Percentiles rank a stretch among this genome's conserved stretches.
phyloP scores from a whole-genome alignment of 2,888 invertebrate genomes.

The Rosalia funebris region DNA sequence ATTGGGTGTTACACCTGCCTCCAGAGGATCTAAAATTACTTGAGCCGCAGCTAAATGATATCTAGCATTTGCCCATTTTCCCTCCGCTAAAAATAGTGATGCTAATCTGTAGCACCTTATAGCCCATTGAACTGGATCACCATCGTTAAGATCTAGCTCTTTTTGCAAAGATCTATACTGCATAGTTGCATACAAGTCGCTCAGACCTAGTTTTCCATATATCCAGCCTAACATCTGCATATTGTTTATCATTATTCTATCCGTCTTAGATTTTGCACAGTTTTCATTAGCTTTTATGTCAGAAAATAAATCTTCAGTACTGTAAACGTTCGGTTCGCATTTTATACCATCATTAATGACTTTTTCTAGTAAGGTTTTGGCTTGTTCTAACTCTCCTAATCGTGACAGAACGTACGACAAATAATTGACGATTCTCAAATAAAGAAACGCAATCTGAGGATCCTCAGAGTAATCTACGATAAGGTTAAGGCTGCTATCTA shows the following conservation, averaged over 20 bases:
- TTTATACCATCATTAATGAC: slow-evolving; percentile 59
- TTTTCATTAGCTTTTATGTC: slow-evolving; percentile 53
- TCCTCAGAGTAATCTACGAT: slow-evolving; percentile 50
- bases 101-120: slow-evolving; percentile 66
- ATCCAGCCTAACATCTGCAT: slow-evolving; percentile 72
- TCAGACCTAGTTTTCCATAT: slow-evolving; percentile 68
- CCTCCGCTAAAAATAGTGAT: slow-evolving; percentile 63
- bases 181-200: slow-evolving; percentile 67
- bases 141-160: slow-evolving; percentile 69
- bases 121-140: slow-evolving; percentile 70
- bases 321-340: slow-evolving; percentile 52
- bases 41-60: slow-evolving; percentile 75
- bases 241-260: slow-evolving; percentile 70
- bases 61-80: slow-evolving; percentile 63
- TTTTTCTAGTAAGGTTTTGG: slow-evolving; percentile 66
- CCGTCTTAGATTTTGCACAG: slow-evolving; percentile 55
- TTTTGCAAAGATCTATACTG: slow-evolving; percentile 69
- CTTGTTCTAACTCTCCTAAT: slow-evolving; percentile 64
- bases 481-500: slow-evolving; percentile 54
- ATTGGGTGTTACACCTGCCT: slow-evolving; percentile 61
- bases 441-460: slow-evolving; percentile 63
- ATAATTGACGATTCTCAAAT: slow-evolving; percentile 69
- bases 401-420: slow-evolving; percentile 69
- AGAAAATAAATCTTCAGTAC: slow-evolving; percentile 68
- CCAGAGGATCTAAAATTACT: slow-evolving; percentile 68